Evolutionary conservation across 2,113 vertebrate genomes (phyloP).

Genomic region (Hiodon tergisus): DNA sequence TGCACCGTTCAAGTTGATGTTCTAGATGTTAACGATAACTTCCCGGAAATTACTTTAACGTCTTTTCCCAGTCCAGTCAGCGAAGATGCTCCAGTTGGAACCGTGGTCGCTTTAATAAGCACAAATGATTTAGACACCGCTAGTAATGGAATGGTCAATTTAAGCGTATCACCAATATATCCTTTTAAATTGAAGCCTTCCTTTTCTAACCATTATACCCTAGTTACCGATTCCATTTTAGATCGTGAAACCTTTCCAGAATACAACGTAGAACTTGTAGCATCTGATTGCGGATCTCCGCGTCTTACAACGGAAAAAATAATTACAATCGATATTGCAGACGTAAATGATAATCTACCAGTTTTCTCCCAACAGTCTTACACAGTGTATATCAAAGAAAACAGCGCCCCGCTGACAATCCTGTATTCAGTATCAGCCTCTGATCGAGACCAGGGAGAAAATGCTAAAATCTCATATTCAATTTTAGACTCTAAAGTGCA

Average conservation of each 20-base stretch:
- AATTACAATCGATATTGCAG: conserved; percentile 54
- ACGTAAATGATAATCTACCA: conserved; percentile 33
- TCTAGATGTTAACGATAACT: conserved; percentile 58
- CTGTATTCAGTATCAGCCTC: no score
- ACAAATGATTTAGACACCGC: conserved; percentile 63
- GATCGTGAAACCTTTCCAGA: conserved; percentile 54
- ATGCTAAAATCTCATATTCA: conserved; percentile 50
- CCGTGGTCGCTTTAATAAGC: conserved; percentile 72
- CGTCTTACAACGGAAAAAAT: conserved; percentile 49
- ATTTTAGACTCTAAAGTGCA: conserved; percentile 56
- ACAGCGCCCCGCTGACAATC: no score
- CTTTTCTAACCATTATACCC: conserved; percentile 58
- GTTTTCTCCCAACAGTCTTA: no score
- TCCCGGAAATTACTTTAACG: conserved; percentile 17
- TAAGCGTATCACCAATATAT: conserved; percentile 49
- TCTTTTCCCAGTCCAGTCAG: conserved; percentile 65
- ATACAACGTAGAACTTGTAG: conserved; percentile 54
- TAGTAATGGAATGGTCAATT: conserved; percentile 59
- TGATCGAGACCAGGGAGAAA: no score
- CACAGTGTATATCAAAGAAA: no score
- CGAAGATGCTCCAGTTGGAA: conserved; percentile 65
- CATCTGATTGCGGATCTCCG: conserved; percentile 52
- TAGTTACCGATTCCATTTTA: conserved; percentile 53
- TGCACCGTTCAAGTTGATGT: conserved; percentile 49
- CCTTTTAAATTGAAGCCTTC: conserved; percentile 55